Evolutionary conservation across 2,113 vertebrate genomes (phyloP).

Genomic region (Corythaixoides concolor): DNA sequence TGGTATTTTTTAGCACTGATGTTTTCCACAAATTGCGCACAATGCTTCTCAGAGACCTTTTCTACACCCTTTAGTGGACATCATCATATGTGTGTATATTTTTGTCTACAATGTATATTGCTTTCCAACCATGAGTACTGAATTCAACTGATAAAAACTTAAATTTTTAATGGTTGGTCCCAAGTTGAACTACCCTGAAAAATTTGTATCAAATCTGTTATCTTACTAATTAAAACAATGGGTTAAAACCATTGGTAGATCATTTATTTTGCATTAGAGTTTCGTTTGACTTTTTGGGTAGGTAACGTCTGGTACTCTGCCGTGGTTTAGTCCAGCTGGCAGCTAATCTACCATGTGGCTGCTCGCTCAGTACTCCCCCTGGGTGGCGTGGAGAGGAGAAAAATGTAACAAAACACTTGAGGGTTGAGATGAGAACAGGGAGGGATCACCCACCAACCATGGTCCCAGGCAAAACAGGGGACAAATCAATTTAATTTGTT

Average conservation of each 20-base stretch:
- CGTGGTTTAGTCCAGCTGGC: too few relatives aligned
- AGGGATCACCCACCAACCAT: too few relatives aligned
- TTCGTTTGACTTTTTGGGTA: background rate
- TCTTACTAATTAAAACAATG: background rate
- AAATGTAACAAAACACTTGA: too few relatives aligned
- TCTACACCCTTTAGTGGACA: background rate
- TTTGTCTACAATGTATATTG: background rate
- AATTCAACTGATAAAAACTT: background rate
- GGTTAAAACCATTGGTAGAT: background rate
- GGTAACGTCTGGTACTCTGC: background rate
- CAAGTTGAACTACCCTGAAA: background rate
- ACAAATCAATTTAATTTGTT: too few relatives aligned
- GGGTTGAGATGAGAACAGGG: too few relatives aligned
- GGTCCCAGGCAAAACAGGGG: too few relatives aligned
- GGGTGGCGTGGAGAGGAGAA: too few relatives aligned
- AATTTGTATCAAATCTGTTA: background rate
- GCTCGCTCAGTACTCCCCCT: too few relatives aligned
- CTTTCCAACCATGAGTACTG: background rate
- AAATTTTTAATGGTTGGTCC: background rate
- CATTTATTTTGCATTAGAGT: background rate
- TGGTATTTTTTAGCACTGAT: background rate
- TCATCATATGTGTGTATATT: background rate
- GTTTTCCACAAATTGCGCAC: background rate
- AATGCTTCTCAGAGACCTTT: background rate
- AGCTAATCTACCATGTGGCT: too few relatives aligned